Evolutionary conservation across 2,113 vertebrate species (phyloP).

Genomic region (Brachionichthys hirsutus): DNA sequence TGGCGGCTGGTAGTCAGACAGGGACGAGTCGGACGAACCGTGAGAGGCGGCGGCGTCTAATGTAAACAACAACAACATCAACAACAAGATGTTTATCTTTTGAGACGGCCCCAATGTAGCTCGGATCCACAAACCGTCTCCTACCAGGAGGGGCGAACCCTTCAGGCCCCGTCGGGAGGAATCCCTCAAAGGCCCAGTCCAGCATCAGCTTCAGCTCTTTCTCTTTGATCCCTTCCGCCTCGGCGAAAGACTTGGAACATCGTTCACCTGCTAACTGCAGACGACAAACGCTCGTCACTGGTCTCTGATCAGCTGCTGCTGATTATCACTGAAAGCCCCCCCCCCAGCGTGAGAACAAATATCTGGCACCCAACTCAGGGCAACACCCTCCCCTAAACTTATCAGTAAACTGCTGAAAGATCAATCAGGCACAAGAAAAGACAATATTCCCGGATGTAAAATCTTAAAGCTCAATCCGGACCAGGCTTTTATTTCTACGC

Average conservation of each 20-base stretch:
- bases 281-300: constrained; percentile 3
- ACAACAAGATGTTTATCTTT: too few species aligned
- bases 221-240: constrained; percentile 61
- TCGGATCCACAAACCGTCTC: too few species aligned
- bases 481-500: too few species aligned
- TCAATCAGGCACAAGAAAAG: too few species aligned
- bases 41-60: constrained; percentile 14
- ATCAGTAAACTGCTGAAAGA: too few species aligned
- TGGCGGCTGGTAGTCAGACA: constrained; percentile 74
- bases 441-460: too few species aligned
- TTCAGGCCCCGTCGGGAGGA: constrained; percentile 84
- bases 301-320: background rate
- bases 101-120: too few species aligned
- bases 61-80: background rate
- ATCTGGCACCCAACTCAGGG: too few species aligned
- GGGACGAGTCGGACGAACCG: constrained; percentile 35
- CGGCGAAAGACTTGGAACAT: constrained; percentile 81
- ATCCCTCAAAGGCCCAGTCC: constrained; percentile 89
- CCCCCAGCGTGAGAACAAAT: too few species aligned
- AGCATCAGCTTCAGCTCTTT: constrained; percentile 88
- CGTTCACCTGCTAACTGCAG: constrained; percentile 85
- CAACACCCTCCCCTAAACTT: too few species aligned
- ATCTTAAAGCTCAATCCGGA: too few species aligned
- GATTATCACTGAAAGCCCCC: too few species aligned
- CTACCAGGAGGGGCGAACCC: constrained; percentile 75